A percentile compares a stretch with the other conserved stretches of the same genome.
Conservation (phyloP, 2,888 invertebrate genomes). For the Dascillus cervinus region DNA sequence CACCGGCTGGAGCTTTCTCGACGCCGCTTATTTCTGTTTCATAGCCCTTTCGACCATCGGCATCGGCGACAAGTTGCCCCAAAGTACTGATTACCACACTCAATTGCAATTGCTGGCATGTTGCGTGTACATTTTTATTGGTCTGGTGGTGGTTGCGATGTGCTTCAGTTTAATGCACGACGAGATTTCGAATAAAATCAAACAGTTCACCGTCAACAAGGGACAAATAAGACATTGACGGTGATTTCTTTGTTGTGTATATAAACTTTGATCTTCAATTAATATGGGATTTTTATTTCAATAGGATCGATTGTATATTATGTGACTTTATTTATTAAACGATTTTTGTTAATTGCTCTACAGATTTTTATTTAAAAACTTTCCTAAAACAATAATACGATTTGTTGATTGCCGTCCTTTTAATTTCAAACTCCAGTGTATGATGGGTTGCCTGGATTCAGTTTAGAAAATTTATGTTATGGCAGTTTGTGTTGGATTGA, state of each 20-base stretch:
- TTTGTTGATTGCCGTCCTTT: no score
- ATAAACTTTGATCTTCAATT: not conserved
- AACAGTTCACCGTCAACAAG: constrained; percentile 60
- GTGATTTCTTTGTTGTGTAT: not conserved
- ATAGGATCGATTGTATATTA: no score
- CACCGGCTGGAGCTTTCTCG: constrained; percentile 73
- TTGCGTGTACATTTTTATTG: constrained; percentile 70
- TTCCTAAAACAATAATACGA: no score
- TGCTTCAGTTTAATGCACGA: constrained; percentile 78
- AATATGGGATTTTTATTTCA: no score
- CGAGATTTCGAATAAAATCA: constrained; percentile 66
- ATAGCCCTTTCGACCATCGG: constrained; percentile 78
- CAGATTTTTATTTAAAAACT: no score
- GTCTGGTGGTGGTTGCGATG: constrained; percentile 76
- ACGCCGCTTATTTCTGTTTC: constrained; percentile 80
- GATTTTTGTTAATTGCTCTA: no score
- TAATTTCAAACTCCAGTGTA: no score
- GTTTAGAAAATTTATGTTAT: no score
- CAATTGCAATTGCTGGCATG: constrained; percentile 71
- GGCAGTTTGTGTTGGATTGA: no score
- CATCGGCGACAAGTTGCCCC: constrained; percentile 68
- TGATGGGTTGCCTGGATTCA: no score
- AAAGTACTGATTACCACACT: constrained; percentile 40
- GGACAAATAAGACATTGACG: constrained; percentile 43
- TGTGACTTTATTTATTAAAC: no score